phyloP scores from a whole-genome alignment of 2,888 invertebrate genomes.

The Catotricha subobsoleta region DNA sequence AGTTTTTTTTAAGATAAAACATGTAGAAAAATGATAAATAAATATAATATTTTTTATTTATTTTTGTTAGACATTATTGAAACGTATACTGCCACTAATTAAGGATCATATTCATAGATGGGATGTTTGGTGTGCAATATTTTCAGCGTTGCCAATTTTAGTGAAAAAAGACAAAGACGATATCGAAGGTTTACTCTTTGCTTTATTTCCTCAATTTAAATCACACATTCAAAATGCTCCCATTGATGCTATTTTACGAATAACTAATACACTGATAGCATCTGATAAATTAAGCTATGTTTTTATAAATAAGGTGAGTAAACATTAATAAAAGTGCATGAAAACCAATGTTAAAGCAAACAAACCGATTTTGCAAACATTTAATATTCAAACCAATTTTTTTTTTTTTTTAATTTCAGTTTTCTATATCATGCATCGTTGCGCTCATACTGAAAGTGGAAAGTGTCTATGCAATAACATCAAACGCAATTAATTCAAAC shows the following conservation, averaged over 20 bases:
- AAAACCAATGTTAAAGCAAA: neutral
- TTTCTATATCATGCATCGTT: slow-evolving; percentile 27
- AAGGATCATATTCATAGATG: slow-evolving; percentile 22
- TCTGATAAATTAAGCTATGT: slow-evolving; percentile 24
- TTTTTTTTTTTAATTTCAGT: slow-evolving; percentile 17
- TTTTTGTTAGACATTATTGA: slow-evolving; percentile 39
- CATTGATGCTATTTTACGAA: slow-evolving; percentile 22
- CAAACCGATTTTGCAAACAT: neutral
- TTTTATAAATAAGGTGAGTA: slow-evolving; percentile 27
- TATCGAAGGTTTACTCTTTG: slow-evolving; percentile 22
- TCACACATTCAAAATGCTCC: slow-evolving; percentile 24
- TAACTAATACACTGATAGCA: slow-evolving; percentile 21
- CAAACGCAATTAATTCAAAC: slow-evolving; percentile 12
- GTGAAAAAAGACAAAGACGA: slow-evolving; percentile 29
- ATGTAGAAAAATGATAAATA: slow-evolving; percentile 3
- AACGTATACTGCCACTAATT: slow-evolving; percentile 42
- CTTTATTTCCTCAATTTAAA: slow-evolving; percentile 26
- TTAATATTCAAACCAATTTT: neutral
- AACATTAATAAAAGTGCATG: neutral
- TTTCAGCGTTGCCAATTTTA: slow-evolving; percentile 24
- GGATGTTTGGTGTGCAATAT: slow-evolving; percentile 27
- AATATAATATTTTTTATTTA: slow-evolving; percentile 13
- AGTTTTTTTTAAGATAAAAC: slow-evolving; percentile 11
- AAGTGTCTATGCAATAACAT: slow-evolving; percentile 19
- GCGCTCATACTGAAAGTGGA: slow-evolving; percentile 25